phyloP scores from a whole-genome alignment of 37 sponge, comb jelly and placozoan species.

The Axinella damicornis region DNA sequence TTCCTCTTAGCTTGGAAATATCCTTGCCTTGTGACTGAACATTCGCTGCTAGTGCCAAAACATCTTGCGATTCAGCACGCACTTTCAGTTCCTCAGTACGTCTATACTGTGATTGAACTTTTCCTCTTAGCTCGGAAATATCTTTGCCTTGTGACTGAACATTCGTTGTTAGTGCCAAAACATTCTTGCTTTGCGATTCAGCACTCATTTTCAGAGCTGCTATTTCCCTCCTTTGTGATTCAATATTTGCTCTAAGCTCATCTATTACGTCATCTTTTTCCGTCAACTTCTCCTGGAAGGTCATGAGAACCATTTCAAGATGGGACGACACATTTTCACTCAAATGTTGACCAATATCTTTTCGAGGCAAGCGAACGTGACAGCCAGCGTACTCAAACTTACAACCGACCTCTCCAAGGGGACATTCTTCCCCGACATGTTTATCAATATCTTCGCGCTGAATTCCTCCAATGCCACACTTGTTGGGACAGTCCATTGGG shows the following conservation, averaged over 20 bases:
- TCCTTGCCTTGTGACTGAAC: too few species aligned
- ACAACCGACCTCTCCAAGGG: constrained; percentile 6
- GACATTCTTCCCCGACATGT: constrained; percentile 22
- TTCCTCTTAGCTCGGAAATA: too few species aligned
- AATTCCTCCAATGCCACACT: constrained; percentile 17
- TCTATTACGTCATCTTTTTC: neutral
- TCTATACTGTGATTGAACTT: too few species aligned
- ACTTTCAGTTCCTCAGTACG: too few species aligned
- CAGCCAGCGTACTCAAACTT: constrained; percentile 26
- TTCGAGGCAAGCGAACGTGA: neutral
- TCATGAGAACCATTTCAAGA: neutral
- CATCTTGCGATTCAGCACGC: too few species aligned
- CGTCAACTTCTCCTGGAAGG: neutral
- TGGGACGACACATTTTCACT: neutral
- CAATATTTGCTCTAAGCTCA: neutral
- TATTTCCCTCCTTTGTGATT: neutral
- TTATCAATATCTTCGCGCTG: constrained; percentile 10
- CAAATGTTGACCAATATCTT: neutral
- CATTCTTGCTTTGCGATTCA: too few species aligned
- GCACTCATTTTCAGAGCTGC: too few species aligned
- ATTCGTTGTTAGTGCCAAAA: too few species aligned
- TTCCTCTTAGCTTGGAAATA: too few species aligned
- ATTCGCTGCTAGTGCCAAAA: too few species aligned
- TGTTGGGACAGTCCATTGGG: constrained; percentile 37
- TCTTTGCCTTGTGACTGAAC: too few species aligned